Base-by-base conservation (phyloP, 2,113 vertebrate species). In the Entelurus aequoreus region DNA sequence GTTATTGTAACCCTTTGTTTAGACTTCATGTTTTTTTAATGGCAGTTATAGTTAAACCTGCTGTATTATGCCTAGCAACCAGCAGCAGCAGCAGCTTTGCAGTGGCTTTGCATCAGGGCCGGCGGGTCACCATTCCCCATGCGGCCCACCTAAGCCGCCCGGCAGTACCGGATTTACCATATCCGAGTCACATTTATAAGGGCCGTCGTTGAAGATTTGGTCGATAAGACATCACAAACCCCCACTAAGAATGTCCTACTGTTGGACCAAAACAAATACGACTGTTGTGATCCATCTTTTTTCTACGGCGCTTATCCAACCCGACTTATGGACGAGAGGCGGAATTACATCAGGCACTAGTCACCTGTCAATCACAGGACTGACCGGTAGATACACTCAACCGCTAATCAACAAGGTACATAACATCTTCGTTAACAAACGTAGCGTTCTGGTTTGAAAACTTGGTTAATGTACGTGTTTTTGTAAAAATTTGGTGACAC, bases 101-200 rank as follows among this genome's bases (percentile, higher is more conserved):
- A 28, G 21, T 28, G 21, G 54, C 37, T 56, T 56, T 56, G 37
- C 37, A 42, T 36, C 2, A 38, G 9, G 37, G n/a, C 54, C 54
- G 5, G 15, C 36, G n/a, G 54, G 54, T 56, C 37, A 16, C 36
- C 37, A 4, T 40, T 40, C 15, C n/a, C 8, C 15, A 40, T 19
- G 37, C 37, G 54, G 36, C 16, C n/a, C 54, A 56, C 54, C 54
- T 56, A 56, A 56, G 54, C 54, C 16, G 38, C 38, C 5, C 38
- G 5, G 38, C 38, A 40, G 6, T 40, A 1, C 38, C 38, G n/a
- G 54, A 56, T 42, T 56, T 56, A 16, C 6, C 4, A 40, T 42
- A 12, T 54, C 36, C n/a, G 14, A 38, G 54, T 56, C 36, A 7
- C 14, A 54, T 54, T 38, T 15, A 54, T 8, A 35, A 54, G 53